Evolutionary conservation across 2,113 vertebrate species (phyloP).

Genomic region (Galbula dea): DNA sequence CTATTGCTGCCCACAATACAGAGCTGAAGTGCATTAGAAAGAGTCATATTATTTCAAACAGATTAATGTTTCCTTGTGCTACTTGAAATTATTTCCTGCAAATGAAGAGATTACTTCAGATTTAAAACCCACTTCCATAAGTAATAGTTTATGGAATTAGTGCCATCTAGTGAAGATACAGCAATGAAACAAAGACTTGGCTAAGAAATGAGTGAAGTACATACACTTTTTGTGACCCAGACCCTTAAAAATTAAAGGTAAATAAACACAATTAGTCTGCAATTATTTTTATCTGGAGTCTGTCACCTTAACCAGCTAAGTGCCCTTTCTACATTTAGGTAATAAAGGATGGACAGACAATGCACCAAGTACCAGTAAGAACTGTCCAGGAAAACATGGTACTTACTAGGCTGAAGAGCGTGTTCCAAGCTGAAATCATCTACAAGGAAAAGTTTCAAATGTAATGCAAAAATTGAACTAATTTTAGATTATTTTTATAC

Average conservation of each 20-base stretch:
- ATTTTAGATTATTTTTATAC: background rate
- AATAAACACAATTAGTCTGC: background rate
- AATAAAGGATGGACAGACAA: background rate
- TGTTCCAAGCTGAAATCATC: background rate
- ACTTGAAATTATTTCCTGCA: background rate
- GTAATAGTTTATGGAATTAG: constrained; percentile 13
- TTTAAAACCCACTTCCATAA: background rate
- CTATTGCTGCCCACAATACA: background rate
- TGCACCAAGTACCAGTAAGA: background rate
- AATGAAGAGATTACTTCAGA: background rate
- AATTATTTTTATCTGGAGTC: background rate
- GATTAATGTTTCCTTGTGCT: background rate
- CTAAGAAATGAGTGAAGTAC: background rate
- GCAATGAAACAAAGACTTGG: background rate
- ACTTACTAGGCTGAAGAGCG: background rate
- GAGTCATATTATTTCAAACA: background rate
- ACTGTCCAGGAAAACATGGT: background rate
- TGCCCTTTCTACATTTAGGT: background rate
- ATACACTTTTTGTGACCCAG: background rate
- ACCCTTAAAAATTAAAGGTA: background rate
- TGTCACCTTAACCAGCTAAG: background rate
- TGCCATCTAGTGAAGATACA: constrained; percentile 52
- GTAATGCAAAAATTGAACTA: background rate
- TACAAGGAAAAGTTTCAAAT: background rate
- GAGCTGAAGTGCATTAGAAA: background rate